Evolutionary conservation across 2,888 invertebrate species (phyloP).

Genomic region (Patella caerulea): DNA sequence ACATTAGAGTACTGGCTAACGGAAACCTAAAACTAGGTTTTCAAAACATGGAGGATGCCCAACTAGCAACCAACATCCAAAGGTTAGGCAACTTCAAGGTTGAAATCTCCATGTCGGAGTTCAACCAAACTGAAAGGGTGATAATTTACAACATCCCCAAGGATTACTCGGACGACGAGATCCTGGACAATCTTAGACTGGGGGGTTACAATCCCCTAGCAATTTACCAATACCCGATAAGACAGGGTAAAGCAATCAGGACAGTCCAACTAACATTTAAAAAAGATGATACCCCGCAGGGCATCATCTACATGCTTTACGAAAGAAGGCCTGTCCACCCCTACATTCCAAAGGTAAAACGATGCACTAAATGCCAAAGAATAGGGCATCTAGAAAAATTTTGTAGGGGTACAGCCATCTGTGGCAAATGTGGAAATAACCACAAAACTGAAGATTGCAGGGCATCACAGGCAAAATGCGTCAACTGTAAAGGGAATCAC

Average conservation of each 20-base stretch:
- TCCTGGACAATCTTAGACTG: neutral
- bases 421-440: no score
- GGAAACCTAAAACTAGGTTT: neutral
- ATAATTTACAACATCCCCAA: neutral
- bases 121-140: neutral
- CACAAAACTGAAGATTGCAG: neutral
- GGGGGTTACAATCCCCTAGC: neutral
- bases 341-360: neutral
- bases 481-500: neutral
- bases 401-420: neutral
- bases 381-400: neutral
- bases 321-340: neutral
- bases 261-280: neutral
- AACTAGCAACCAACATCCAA: neutral
- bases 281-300: neutral
- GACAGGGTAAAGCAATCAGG: neutral
- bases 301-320: neutral
- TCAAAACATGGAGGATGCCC: neutral
- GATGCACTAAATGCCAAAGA: neutral
- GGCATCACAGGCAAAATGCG: neutral
- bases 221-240: neutral
- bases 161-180: neutral
- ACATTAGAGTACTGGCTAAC: neutral
- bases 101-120: neutral
- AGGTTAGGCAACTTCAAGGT: neutral